Base-by-base conservation (phyloP, 2,797 vertebrate species). In the Echeneis naucrates region DNA sequence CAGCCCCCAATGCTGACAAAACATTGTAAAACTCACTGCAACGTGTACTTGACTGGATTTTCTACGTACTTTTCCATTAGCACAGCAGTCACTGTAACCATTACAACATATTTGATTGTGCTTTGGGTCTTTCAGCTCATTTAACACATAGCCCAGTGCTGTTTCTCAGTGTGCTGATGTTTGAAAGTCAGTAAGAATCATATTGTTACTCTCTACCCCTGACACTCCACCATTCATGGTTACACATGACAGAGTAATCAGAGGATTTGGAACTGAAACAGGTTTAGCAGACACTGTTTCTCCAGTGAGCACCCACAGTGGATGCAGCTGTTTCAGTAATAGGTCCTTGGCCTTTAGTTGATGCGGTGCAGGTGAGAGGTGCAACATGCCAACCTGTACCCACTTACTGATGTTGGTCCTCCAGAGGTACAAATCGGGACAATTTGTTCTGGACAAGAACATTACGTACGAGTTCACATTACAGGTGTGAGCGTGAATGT, bases 371-470 rank as follows among this genome's bases (percentile, higher is more conserved):
- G 74, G 57, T 63, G 64, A 78, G 58, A 38, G 27, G 59, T 57
- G 38, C 1, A 21, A 40, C 60, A 11, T 9, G 56, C 74, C 10
- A 44, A 45, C 57, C 70, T 61, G 64, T 55, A 61, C 40, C 35
- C 30, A 64, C 50, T 72, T 48, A 67, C 53, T 51, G 9, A 68
- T 68, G 64, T 13, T 37, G 35, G 37, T 48, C 55, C 71, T 81
- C 40, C 32, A 47, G 70, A 66, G 63, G 52, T 11, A 24, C 63
- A 37, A 52, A 58, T 3, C 24, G 38, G 70, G 54, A 88, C 83
- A 73, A 64, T 78, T 67, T 80, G 81, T 83, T 13, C 83, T 9
- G 5, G 47, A 80, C 47, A 62, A 55, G 63, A 78, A 74, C 63
- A 68, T 61, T n/a, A n/a, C n/a, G n/a, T n/a, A n/a, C n/a, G n/a